Conservation (phyloP, 2,113 vertebrate species). For the Melierax canorus region DNA sequence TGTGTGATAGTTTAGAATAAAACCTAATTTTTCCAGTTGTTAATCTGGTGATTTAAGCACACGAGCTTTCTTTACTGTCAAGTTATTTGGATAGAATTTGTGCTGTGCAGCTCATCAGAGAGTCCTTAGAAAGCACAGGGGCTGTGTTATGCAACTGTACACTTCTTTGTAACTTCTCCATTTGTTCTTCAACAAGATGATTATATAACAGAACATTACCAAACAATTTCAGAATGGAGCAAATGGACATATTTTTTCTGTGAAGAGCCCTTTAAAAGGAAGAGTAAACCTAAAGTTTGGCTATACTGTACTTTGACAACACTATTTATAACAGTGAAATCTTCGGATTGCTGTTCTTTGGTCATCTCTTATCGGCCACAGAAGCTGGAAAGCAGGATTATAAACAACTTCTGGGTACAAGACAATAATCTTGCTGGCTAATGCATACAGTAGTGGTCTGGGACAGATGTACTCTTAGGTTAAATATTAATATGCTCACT, state of each 20-base stretch:
- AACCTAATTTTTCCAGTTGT: neutral
- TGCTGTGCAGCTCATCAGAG: neutral
- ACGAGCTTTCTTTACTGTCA: neutral
- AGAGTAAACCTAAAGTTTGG: neutral
- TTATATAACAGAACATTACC: neutral
- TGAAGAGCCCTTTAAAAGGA: neutral
- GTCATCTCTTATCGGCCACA: neutral
- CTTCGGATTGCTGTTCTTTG: neutral
- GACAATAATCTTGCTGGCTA: neutral
- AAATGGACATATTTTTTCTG: neutral
- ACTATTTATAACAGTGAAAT: neutral
- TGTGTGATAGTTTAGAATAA: neutral
- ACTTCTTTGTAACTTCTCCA: neutral
- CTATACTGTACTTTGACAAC: neutral
- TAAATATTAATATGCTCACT: neutral
- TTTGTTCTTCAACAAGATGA: constrained; percentile 21
- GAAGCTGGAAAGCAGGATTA: neutral
- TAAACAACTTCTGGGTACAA: neutral
- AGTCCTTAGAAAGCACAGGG: neutral
- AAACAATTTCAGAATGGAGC: neutral
- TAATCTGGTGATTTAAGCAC: neutral
- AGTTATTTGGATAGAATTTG: neutral
- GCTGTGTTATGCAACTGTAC: constrained; percentile 6
- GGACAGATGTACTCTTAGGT: neutral
- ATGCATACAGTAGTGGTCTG: neutral